Conservation (phyloP, 1,140 invertebrate genomes). For the Aradophagus sp. region DNA sequence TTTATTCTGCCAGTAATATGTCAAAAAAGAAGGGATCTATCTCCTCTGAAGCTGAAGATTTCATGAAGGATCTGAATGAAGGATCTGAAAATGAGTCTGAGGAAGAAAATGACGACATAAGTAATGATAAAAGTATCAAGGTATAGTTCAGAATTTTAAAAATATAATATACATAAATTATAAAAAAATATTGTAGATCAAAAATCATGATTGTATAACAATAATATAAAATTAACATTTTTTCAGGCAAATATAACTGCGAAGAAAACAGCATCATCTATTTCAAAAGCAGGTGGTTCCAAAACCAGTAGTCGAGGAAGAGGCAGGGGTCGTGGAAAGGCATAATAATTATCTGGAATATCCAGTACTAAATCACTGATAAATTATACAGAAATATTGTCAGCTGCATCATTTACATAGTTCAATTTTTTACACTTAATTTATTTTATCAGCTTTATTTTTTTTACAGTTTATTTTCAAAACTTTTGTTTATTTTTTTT, state of each 20-base stretch:
- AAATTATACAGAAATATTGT: no score
- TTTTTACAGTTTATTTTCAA: not conserved
- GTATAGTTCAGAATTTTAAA: conserved; percentile 56
- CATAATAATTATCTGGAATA: conserved; percentile 33
- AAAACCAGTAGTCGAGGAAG: conserved; percentile 18
- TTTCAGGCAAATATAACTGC: conserved; percentile 68
- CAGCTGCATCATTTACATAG: no score
- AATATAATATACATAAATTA: no score
- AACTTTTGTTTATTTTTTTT: no score
- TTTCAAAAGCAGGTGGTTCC: conserved; percentile 32
- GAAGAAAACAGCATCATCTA: conserved; percentile 16
- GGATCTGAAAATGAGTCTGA: conserved; percentile 73
- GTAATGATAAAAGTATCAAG: conserved; percentile 87
- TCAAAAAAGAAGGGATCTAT: conserved; percentile 74
- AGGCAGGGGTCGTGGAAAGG: conserved; percentile 62
- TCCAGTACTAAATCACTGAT: not conserved
- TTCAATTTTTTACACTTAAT: no score
- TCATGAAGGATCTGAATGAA: conserved; percentile 54
- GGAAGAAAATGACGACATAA: conserved; percentile 79
- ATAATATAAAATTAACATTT: not conserved
- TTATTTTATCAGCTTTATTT: not conserved
- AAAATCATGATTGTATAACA: no score
- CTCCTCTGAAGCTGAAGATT: conserved; percentile 69
- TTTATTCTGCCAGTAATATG: conserved; percentile 80
- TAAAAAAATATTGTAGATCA: no score